A percentile compares a stretch with the other conserved stretches of the same genome.
Conservation (phyloP, 92 coral and sea anemone species). For the Scolanthus callimorphus region DNA sequence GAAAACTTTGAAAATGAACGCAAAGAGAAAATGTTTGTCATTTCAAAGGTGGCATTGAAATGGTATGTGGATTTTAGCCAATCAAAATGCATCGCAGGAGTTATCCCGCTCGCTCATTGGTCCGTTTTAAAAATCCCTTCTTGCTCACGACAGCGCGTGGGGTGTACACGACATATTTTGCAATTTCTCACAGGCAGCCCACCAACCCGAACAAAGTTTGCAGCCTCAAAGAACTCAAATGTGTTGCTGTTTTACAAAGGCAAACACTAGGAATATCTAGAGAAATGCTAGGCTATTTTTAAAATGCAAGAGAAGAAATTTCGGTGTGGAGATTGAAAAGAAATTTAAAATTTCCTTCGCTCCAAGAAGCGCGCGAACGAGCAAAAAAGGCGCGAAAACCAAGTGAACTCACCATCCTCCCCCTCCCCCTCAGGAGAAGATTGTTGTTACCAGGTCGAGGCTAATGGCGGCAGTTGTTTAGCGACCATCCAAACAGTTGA, state of each 20-base stretch:
- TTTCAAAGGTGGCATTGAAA: slow-evolving; percentile 1
- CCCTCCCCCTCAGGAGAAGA: not conserved
- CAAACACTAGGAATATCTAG: too few species aligned
- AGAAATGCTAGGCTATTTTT: too few species aligned
- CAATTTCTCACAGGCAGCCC: too few species aligned
- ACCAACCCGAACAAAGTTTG: too few species aligned
- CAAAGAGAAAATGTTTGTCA: not conserved
- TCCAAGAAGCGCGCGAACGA: too few species aligned
- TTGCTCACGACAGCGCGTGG: slow-evolving; percentile 53
- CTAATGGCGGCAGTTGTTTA: slow-evolving; percentile 7
- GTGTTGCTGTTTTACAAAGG: too few species aligned
- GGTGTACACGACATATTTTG: slow-evolving; percentile 9
- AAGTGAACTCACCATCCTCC: not conserved
- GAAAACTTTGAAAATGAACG: slow-evolving; percentile 29
- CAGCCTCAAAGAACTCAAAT: too few species aligned
- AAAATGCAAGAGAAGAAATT: too few species aligned
- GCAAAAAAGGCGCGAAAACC: too few species aligned
- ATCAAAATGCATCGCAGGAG: slow-evolving; percentile 28
- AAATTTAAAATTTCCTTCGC: too few species aligned
- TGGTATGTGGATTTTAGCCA: slow-evolving; percentile 36
- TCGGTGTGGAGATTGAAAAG: too few species aligned
- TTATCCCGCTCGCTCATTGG: slow-evolving; percentile 54
- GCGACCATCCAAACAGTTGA: slow-evolving; percentile 5
- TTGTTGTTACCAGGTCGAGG: not conserved
- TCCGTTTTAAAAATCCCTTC: slow-evolving; percentile 42